phyloP scores from a whole-genome alignment of 2,797 vertebrate genomes.

The Enoplosus armatus region DNA sequence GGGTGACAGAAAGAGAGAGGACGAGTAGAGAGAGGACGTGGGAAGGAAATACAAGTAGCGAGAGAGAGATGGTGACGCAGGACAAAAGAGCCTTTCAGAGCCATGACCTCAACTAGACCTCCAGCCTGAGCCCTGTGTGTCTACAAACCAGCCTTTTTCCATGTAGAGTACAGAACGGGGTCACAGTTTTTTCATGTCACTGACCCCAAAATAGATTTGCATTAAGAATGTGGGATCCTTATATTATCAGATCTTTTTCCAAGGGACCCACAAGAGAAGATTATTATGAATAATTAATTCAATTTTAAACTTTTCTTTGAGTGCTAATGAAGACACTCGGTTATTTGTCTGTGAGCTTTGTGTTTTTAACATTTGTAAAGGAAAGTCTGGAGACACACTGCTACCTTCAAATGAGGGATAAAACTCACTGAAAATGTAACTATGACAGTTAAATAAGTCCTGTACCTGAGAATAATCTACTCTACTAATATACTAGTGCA shows the following conservation, averaged over 20 bases:
- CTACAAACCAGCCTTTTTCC: constrained; percentile 2
- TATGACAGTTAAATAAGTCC: too few relatives aligned
- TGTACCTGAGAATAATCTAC: too few relatives aligned
- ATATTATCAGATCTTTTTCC: background rate
- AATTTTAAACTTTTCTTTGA: background rate
- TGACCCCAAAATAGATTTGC: background rate
- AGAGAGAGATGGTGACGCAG: constrained; percentile 1
- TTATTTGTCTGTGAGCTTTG: too few relatives aligned
- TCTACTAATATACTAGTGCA: too few relatives aligned
- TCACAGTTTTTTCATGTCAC: background rate
- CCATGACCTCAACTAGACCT: constrained; percentile 45
- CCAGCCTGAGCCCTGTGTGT: constrained; percentile 8
- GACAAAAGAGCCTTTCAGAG: constrained; percentile 37
- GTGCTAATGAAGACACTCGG: background rate
- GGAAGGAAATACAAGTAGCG: background rate
- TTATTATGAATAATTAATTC: background rate
- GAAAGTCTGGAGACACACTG: too few relatives aligned
- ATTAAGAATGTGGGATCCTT: background rate
- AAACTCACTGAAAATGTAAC: too few relatives aligned
- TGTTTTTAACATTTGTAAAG: too few relatives aligned
- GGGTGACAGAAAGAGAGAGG: background rate
- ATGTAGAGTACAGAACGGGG: background rate
- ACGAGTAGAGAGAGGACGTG: background rate
- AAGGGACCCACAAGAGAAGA: background rate
- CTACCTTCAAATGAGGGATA: too few relatives aligned